These are phyloP conservation scores for Sarcoramphus papa DNA, from an alignment of 2,797 vertebrate species.

Conservation along the genomic window DNA sequence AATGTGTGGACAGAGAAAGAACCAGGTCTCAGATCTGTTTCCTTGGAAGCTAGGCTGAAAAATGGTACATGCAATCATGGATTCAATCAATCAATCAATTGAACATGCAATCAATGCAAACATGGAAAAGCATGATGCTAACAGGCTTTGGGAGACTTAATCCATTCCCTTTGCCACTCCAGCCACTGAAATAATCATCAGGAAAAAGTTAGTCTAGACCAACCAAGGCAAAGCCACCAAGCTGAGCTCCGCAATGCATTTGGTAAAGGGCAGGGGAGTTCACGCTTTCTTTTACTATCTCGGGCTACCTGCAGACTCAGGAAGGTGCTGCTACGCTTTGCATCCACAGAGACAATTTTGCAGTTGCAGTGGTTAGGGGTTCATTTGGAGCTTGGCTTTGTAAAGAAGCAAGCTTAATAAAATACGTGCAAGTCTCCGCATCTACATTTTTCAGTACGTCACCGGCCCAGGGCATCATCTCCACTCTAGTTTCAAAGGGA, in stretches of 20 bases:
- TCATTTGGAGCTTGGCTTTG: neutral
- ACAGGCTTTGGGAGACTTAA: neutral
- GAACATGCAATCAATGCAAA: neutral
- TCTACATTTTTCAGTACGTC: neutral
- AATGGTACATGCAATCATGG: neutral
- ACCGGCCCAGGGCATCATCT: neutral
- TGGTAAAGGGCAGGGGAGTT: neutral
- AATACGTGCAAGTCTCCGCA: neutral
- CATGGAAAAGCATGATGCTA: neutral
- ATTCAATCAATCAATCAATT: neutral
- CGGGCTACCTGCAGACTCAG: neutral
- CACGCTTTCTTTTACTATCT: neutral
- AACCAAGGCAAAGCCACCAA: neutral
- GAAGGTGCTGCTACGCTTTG: neutral
- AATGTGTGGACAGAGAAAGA: neutral
- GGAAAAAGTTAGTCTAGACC: neutral
- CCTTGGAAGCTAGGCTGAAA: neutral
- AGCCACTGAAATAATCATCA: neutral
- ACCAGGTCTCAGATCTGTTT: neutral
- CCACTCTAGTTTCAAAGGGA: neutral
- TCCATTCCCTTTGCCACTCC: neutral
- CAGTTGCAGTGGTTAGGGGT: neutral
- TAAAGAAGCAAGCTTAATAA: neutral
- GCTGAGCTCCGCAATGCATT: neutral
- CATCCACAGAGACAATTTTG: neutral